Base-by-base conservation (phyloP, 2,113 vertebrate genomes). In the Todiramphus saurophagus region DNA sequence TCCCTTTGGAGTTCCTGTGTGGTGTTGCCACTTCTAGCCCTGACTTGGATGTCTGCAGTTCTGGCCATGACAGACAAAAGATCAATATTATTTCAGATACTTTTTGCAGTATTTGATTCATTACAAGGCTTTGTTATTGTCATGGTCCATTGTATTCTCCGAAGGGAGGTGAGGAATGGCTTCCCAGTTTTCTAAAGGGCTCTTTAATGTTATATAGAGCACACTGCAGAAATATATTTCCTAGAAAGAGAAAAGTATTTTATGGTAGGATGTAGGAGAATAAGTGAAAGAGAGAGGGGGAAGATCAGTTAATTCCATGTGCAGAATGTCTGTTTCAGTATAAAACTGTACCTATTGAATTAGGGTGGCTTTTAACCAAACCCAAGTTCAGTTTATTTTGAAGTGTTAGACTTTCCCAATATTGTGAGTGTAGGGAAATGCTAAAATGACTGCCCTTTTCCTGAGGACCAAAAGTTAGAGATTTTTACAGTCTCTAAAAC, bases 41-140 rank as follows among this genome's bases (percentile, higher is more conserved):
- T 99, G 96, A 99, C 99, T 43, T 99, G 99, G 99, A 99, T 99
- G 99, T 99, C 99, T 75, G 99, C 99, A 3, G 99, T 99, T 93
- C 98, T 99, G 90, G 99, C 99, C 93, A 99, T 99, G 99, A 99
- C 99, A 56, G 99, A 99, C 98, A 99, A 99, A 98, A 99, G 99
- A 92, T 99, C 99, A 94, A 99, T 99, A 96, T 98, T 99, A 94
- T 99, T 99, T 98, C 99, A 99, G 97, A 99, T 99, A 97, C 99
- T 99, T 90, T 99, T 99, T 72, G 99, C 99, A 4, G 99, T 99
- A 94, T 99, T 99, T 97, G 99, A 99, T 98, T 99, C 99, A 23
- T 98, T 99, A 96, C 99, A 99, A 98, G 99, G 99, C 91, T 99
- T 99, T 96, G 99, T 99, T 95, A 99, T 99, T 89, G 99, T 99